Percentiles rank a stretch among this genome's conserved stretches.
These are phyloP conservation scores for Columba guinea DNA, from an alignment of 2,797 vertebrate species.

Conservation along the genomic window DNA sequence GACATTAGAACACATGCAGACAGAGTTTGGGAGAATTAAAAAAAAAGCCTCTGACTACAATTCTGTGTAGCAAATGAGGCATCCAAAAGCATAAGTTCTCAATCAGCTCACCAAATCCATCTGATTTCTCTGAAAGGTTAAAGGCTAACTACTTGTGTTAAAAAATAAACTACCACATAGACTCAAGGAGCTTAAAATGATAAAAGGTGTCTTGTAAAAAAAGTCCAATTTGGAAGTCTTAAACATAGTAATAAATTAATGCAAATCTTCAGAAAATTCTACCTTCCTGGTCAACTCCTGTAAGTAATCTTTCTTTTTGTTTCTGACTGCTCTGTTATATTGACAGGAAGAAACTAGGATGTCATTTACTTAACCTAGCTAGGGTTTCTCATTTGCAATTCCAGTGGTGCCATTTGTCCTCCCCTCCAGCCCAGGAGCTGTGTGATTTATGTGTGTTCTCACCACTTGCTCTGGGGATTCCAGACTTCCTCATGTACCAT, in stretches of 20 bases:
- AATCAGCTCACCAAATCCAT: not conserved
- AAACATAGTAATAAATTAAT: not conserved
- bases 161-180: not conserved
- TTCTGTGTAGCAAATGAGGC: conserved; percentile 4
- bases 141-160: not conserved
- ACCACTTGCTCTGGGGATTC: not conserved
- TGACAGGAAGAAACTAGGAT: conserved; percentile 1
- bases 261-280: not conserved
- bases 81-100: not conserved
- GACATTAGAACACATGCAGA: not conserved
- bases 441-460: not conserved
- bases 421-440: not conserved
- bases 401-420: not conserved
- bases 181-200: not conserved
- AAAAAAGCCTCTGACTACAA: not conserved
- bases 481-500: not conserved
- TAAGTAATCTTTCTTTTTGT: conserved; percentile 6
- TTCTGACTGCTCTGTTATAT: not conserved
- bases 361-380: conserved; percentile 34
- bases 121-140: conserved; percentile 28
- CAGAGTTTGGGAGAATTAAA: not conserved
- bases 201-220: not conserved
- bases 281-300: not conserved
- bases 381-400: conserved; percentile 29
- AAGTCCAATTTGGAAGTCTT: not conserved